phyloP scores from a whole-genome alignment of 2,113 vertebrate species.

The Rattus rattus region DNA sequence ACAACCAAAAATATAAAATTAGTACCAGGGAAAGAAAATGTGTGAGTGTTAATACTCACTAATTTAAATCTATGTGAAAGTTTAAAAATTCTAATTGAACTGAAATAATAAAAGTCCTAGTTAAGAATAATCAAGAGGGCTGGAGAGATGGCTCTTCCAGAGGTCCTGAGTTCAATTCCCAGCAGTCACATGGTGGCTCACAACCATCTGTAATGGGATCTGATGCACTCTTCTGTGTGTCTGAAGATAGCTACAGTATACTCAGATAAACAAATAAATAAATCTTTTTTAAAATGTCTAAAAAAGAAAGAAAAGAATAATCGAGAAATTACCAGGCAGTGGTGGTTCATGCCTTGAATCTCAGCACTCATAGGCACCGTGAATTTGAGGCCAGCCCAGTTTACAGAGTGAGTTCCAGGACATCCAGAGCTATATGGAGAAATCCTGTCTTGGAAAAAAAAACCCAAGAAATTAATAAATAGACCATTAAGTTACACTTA shows the following conservation, averaged over 20 bases:
- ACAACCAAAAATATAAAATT: too few species aligned
- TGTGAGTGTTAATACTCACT: neutral
- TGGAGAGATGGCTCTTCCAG: too few species aligned
- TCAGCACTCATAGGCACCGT: neutral
- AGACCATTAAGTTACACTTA: neutral
- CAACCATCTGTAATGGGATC: too few species aligned
- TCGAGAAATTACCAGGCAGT: neutral
- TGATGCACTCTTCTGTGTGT: too few species aligned
- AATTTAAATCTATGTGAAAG: neutral
- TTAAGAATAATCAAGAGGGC: neutral
- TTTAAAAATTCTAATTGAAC: conserved; percentile 9
- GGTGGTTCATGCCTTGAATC: neutral
- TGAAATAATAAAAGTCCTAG: conserved; percentile 32
- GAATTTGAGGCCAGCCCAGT: neutral
- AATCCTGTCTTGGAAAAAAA: neutral
- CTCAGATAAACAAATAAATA: too few species aligned
- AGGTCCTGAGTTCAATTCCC: too few species aligned
- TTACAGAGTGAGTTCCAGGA: neutral
- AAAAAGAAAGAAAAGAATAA: neutral
- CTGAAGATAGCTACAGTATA: too few species aligned
- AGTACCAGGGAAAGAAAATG: neutral
- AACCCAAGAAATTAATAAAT: neutral
- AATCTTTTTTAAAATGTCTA: too few species aligned
- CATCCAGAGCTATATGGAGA: neutral
- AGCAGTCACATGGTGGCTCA: too few species aligned